These are phyloP conservation scores for Hystrix brachyura DNA, from an alignment of 2,113 vertebrate genomes.

Conservation along the genomic window DNA sequence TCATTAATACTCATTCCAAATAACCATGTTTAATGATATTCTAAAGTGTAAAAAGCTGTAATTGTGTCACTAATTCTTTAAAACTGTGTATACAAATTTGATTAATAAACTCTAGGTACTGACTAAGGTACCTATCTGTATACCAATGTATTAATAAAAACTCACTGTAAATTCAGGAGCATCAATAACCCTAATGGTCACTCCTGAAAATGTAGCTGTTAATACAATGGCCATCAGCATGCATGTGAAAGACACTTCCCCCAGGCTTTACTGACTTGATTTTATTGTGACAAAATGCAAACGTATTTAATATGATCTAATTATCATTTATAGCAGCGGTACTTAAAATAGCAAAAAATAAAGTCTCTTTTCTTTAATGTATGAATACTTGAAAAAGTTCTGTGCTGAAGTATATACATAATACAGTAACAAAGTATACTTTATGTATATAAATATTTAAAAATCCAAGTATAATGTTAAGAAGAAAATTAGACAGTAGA, in stretches of 20 bases:
- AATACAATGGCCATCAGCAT: neutral
- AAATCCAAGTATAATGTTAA: neutral
- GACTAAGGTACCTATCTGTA: conserved; percentile 79
- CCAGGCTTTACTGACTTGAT: conserved; percentile 28
- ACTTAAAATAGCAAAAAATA: conserved; percentile 39
- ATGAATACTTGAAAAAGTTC: neutral
- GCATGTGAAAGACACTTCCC: conserved; percentile 4
- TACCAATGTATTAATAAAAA: conserved; percentile 73
- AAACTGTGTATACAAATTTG: conserved; percentile 80
- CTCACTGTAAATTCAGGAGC: conserved; percentile 67
- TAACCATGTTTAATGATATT: conserved; percentile 82
- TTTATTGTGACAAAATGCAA: conserved; percentile 48
- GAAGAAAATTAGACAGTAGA: neutral
- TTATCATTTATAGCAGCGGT: conserved; percentile 28
- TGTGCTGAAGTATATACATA: neutral
- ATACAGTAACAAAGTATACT: neutral
- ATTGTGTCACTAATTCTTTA: conserved; percentile 85
- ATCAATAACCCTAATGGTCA: conserved; percentile 73
- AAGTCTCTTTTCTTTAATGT: neutral
- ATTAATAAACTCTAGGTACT: conserved; percentile 82
- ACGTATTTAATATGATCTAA: conserved; percentile 42
- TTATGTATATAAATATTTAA: neutral
- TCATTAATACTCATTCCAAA: conserved; percentile 80
- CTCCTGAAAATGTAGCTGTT: conserved; percentile 31
- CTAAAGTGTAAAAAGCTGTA: conserved; percentile 81